Evolutionary conservation across 2,888 invertebrate species (phyloP).

Genomic region (Chydorus sphaericus): DNA sequence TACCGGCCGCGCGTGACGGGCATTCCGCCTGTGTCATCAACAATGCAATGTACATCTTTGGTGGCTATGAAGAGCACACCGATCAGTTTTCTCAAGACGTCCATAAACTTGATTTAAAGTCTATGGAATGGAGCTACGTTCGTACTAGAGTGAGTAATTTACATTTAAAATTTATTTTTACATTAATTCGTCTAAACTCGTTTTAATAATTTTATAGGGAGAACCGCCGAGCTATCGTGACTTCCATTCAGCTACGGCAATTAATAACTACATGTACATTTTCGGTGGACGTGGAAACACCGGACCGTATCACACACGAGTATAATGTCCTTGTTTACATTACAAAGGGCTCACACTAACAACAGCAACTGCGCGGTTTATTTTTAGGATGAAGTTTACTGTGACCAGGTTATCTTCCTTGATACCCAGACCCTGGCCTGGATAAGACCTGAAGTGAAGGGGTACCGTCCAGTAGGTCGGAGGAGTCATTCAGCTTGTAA

Average conservation of each 20-base stretch:
- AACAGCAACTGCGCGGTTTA: background rate
- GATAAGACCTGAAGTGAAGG: constrained; percentile 44
- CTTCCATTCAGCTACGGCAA: constrained; percentile 71
- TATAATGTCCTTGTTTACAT: no score
- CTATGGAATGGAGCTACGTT: constrained; percentile 53
- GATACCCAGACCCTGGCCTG: constrained; percentile 56
- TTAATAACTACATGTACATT: constrained; percentile 65
- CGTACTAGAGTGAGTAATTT: constrained; percentile 30
- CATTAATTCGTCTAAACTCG: background rate
- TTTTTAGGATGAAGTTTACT: constrained; percentile 52
- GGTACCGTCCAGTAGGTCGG: constrained; percentile 54
- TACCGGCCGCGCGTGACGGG: constrained; percentile 75
- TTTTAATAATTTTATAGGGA: constrained; percentile 36
- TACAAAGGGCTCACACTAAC: background rate
- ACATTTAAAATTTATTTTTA: background rate
- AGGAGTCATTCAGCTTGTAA: constrained; percentile 85
- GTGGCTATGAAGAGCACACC: constrained; percentile 74
- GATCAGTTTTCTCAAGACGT: constrained; percentile 67
- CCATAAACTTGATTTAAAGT: constrained; percentile 55
- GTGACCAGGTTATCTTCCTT: constrained; percentile 49
- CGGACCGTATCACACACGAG: constrained; percentile 41
- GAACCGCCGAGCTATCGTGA: constrained; percentile 58
- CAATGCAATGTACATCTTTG: constrained; percentile 74
- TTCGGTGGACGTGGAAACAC: constrained; percentile 79
- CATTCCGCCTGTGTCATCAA: constrained; percentile 72